These are phyloP conservation scores for Anoplopoma fimbria DNA, from an alignment of 2,113 vertebrate genomes.

Conservation along the genomic window DNA sequence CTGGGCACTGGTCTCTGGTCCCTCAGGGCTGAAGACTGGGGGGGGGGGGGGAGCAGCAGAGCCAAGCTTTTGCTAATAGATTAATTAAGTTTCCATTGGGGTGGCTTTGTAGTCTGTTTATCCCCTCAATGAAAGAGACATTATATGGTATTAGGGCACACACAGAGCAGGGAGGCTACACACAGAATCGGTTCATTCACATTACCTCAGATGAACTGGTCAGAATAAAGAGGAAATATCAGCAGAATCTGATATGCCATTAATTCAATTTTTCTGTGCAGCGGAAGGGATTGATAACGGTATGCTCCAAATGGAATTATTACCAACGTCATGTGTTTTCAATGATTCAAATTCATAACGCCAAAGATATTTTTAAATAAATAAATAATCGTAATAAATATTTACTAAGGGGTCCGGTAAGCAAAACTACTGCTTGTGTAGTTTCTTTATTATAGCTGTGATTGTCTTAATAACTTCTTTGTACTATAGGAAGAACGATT, in stretches of 20 bases:
- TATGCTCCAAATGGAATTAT: background rate
- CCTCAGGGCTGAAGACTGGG: slow-evolving; percentile 47
- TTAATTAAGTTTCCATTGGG: slow-evolving; percentile 75
- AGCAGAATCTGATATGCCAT: slow-evolving; percentile 6
- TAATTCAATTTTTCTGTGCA: background rate
- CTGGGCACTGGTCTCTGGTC: slow-evolving; percentile 35
- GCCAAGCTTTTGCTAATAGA: slow-evolving; percentile 70
- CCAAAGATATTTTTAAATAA: background rate
- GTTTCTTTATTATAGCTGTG: background rate
- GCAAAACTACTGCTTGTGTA: background rate
- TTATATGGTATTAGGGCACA: slow-evolving; percentile 65
- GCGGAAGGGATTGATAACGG: background rate
- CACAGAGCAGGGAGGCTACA: slow-evolving; percentile 19
- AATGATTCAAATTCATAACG: background rate
- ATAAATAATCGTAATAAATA: background rate
- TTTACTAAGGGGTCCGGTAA: no score
- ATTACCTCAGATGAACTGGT: slow-evolving; percentile 4
- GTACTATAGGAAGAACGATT: background rate
- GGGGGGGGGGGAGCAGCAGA: slow-evolving; percentile 14
- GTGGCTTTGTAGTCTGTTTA: slow-evolving; percentile 76
- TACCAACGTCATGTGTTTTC: background rate
- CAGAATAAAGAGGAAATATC: background rate
- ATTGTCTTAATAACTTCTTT: background rate
- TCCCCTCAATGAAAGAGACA: slow-evolving; percentile 78
- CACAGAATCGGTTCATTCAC: background rate